Conservation (phyloP, 2,797 vertebrate species). For the Myotis findleyi region DNA sequence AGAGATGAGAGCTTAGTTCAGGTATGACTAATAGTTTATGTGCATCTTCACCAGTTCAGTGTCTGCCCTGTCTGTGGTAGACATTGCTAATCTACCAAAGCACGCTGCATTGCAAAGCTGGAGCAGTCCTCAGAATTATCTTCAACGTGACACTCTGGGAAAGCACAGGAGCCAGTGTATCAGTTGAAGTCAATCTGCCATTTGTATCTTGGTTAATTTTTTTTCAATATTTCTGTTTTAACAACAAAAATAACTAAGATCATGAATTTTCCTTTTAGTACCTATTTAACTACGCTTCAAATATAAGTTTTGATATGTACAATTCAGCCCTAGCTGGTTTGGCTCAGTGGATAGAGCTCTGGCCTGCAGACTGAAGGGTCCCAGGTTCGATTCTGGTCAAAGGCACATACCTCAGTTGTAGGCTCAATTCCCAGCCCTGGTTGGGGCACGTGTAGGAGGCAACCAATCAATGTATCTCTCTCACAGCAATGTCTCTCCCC, state of each 20-base stretch:
- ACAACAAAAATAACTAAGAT: conserved; percentile 31
- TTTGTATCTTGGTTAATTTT: conserved; percentile 29
- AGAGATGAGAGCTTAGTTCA: conserved; percentile 20
- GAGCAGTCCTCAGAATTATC: background rate
- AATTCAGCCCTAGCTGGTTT: background rate
- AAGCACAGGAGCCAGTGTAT: background rate
- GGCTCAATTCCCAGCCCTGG: too few relatives aligned
- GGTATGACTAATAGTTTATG: background rate
- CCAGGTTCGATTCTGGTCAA: too few relatives aligned
- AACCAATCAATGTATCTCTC: too few relatives aligned
- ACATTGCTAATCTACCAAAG: background rate
- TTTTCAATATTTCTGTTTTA: conserved; percentile 1
- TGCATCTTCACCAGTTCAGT: background rate
- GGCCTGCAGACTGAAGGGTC: too few relatives aligned
- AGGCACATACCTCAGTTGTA: too few relatives aligned
- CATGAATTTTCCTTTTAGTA: conserved; percentile 50
- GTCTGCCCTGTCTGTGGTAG: background rate
- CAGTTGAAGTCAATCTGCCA: background rate
- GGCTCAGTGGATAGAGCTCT: too few relatives aligned
- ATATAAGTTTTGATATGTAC: background rate
- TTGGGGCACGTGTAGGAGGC: too few relatives aligned
- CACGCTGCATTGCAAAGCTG: background rate
- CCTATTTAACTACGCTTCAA: conserved; percentile 15
- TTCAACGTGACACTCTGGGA: background rate
- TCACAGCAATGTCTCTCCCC: too few relatives aligned